phyloP scores from a whole-genome alignment of 1,140 invertebrate genomes.

The Eufriesea mexicana region DNA sequence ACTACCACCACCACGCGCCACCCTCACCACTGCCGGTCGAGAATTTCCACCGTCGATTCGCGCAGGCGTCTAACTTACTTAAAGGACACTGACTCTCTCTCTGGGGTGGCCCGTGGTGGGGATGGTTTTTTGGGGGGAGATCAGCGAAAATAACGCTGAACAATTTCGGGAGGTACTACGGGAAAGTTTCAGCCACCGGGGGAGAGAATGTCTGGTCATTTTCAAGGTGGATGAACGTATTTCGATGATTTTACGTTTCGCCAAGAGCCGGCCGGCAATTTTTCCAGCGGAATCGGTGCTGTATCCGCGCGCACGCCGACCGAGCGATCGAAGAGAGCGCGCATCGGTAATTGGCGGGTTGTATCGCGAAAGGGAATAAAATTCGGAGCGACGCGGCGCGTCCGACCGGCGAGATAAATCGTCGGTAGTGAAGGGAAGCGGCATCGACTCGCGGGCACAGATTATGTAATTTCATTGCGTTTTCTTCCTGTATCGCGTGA shows the following conservation, averaged over 20 bases:
- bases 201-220: constrained; percentile 47
- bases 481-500: constrained; percentile 31
- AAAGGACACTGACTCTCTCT: constrained; percentile 79
- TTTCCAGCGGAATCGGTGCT: constrained; percentile 17
- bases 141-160: constrained; percentile 55
- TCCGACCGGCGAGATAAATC: not conserved
- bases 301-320: not conserved
- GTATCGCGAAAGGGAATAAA: constrained; percentile 8
- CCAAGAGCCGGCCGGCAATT: not conserved
- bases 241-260: constrained; percentile 45
- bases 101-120: constrained; percentile 46
- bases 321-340: not conserved
- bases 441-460: not conserved
- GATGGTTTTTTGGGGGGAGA: constrained; percentile 40
- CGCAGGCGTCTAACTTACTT: constrained; percentile 77
- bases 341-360: constrained; percentile 22
- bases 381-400: not conserved
- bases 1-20: constrained; percentile 43
- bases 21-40: constrained; percentile 57
- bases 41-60: constrained; percentile 67
- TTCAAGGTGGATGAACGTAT: constrained; percentile 53
- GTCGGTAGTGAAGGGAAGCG: constrained; percentile 13
- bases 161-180: constrained; percentile 51
- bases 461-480: constrained; percentile 33
- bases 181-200: constrained; percentile 27